Base-by-base conservation (phyloP, 1,140 invertebrate genomes). In the Ectropis grisescens region DNA sequence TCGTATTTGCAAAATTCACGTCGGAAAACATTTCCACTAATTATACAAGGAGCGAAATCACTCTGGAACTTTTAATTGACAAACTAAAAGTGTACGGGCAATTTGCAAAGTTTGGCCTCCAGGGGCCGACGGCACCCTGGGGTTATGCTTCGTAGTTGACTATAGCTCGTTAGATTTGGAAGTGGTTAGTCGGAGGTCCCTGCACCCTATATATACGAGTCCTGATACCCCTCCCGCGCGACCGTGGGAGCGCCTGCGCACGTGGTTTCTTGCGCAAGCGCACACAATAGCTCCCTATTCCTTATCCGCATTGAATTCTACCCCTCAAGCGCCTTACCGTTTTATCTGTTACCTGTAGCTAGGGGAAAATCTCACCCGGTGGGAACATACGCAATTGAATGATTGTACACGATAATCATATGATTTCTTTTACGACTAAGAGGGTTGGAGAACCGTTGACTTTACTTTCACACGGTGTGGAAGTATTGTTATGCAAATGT, bases 241-340 rank as follows among this genome's bases (percentile, higher is more conserved):
- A 61, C 65, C 75, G 75, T 80, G 75, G 68, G 75, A 80, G 45
- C 60, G 55, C 43, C 11, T 11, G 59, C 61, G 66, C 75, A 75
- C 75, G 75, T 78, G 75, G 37, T 54, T 70, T 50, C 67, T 72
- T 70, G 66, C 70, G 71, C 57, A 67, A 62, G 44, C 58, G 66
- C 60, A 62, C 41, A 76, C 69, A 80, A 80, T 67, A 36, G 58
- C 31, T 46, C 55, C 54, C 57, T 61, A 50, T 80, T 69, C 64
- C 72, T 75, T 74, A 50, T 66, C 23, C 43, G 50, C 48, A 55
- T 71, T 71, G 58, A 71, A 66, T 67, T 58, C 48, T 56, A 64
- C 67, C 75, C 75, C 67, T 65, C 58, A 53, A 58, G 51, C 69
- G 62, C 72, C 75, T 80, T 72, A 51, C 62, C 51, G 16, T 45